Evolutionary conservation across 2,888 invertebrate genomes (phyloP).

Genomic region (Eupithecia insigniata): DNA sequence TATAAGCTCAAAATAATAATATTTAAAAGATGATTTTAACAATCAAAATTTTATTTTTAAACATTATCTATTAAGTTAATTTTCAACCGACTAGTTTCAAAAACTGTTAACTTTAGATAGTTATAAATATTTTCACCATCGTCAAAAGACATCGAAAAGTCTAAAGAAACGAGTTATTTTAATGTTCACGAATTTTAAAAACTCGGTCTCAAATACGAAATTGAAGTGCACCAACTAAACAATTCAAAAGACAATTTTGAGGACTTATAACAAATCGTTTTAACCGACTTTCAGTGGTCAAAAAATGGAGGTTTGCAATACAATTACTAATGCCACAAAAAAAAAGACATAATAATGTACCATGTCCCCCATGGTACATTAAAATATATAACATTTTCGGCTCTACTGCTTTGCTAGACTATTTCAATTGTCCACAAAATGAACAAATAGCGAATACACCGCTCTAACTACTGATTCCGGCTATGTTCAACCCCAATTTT

Average conservation of each 20-base stretch:
- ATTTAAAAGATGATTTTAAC: background rate
- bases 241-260: background rate
- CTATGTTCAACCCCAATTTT: background rate
- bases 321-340: no score
- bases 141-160: constrained; percentile 30
- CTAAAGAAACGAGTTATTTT: constrained; percentile 12
- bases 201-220: background rate
- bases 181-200: constrained; percentile 29
- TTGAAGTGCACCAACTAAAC: constrained; percentile 2
- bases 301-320: no score
- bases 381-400: no score
- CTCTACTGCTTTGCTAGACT: no score
- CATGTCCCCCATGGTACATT: no score
- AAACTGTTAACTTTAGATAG: constrained; percentile 32
- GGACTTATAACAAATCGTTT: background rate
- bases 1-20: background rate
- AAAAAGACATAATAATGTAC: no score
- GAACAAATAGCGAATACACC: background rate
- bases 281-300: background rate
- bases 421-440: no score
- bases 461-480: background rate
- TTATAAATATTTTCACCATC: constrained; percentile 18
- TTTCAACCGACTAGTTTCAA: constrained; percentile 27
- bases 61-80: constrained; percentile 13
- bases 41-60: background rate